Base-by-base conservation (phyloP, 2,113 vertebrate genomes). In the Cyprinodon tularosa region DNA sequence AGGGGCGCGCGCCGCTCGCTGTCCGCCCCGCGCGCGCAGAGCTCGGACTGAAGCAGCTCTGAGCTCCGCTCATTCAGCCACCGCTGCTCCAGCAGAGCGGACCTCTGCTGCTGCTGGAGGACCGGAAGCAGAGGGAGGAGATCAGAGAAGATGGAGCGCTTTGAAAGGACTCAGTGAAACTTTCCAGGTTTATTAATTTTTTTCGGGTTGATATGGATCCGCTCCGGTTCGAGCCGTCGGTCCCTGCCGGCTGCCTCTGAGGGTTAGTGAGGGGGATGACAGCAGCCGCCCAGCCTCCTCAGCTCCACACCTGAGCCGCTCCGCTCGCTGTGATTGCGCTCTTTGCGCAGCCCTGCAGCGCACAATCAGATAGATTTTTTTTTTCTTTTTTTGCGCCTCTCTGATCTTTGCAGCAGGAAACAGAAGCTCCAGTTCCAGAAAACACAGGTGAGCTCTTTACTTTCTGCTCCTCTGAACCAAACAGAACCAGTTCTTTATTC, bases 211-310 rank as follows among this genome's bases (percentile, higher is more conserved):
- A 2, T 62, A 81, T 88, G 90, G 78, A 73, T 68, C 68, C 44
- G 7, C 40, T 1, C 4, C 36, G 9, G 40, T 42, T 17, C 42
- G 39, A 15, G 42, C 0, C 6, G 22, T 44, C 12, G 61, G 7
- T 12, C 64, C 1, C 3, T 38, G 2, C 71, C 17, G 76, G 72
- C 17, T 11, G 47, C 44, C 20, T 78, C 15, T 74, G 70, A 82
- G 63, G 72, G 45, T 71, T 39, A 10, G 66, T 42, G 79, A 81
- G 77, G 80, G 90, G 86, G 89, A 85, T 76, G 77, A 74, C 81
- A 77, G 84, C 77, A 40, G 62, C 68, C 22, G 66, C 44, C 42
- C 65, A 81, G 63, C 60, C 66, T 59, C 3, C 63, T 65, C 15
- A 69, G 62, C 70, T 38, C 20, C 17, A 70, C 71, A 39, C 47